A percentile compares a stretch with the other conserved stretches of the same genome.
phyloP scores from a whole-genome alignment of 2,113 vertebrate species.

The Rhinopomastus cyanomelas region DNA sequence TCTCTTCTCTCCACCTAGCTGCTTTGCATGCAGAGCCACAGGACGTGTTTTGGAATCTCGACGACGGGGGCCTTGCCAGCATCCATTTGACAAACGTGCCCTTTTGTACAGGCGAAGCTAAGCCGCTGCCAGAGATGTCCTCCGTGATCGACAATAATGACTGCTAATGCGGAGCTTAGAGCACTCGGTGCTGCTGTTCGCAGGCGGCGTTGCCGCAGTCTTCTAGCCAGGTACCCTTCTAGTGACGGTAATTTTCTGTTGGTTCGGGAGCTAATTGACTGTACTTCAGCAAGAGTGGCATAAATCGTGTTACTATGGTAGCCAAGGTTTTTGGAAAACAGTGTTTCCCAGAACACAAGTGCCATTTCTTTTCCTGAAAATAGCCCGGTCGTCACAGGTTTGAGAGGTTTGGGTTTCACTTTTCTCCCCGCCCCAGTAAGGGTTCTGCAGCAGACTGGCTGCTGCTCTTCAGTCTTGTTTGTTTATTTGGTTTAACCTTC shows the following conservation, averaged over 20 bases:
- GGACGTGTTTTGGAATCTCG: neutral
- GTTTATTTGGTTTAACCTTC: constrained; percentile 23
- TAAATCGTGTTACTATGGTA: constrained; percentile 72
- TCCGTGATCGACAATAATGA: neutral
- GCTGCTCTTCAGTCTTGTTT: neutral
- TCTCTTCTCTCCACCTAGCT: neutral
- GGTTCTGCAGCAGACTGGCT: neutral
- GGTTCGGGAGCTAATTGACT: constrained; percentile 59
- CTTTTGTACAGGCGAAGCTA: neutral
- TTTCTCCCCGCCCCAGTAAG: neutral
- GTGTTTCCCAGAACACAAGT: constrained; percentile 61
- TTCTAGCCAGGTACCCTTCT: constrained; percentile 42
- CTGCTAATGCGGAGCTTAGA: neutral
- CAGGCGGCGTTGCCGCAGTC: neutral
- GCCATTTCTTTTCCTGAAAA: constrained; percentile 63
- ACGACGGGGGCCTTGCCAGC: constrained; percentile 11
- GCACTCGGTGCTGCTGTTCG: neutral
- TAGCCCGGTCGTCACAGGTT: neutral
- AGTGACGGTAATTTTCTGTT: constrained; percentile 54
- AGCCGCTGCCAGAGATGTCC: constrained; percentile 33
- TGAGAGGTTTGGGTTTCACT: neutral
- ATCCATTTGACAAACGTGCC: neutral
- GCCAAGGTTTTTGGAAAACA: constrained; percentile 69
- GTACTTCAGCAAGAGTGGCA: constrained; percentile 2
- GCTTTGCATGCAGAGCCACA: neutral